Evolutionary conservation across 2,888 invertebrate species (phyloP), one percentile per base, ranked within the genome.

Genomic region (Patella pellucida): DNA sequence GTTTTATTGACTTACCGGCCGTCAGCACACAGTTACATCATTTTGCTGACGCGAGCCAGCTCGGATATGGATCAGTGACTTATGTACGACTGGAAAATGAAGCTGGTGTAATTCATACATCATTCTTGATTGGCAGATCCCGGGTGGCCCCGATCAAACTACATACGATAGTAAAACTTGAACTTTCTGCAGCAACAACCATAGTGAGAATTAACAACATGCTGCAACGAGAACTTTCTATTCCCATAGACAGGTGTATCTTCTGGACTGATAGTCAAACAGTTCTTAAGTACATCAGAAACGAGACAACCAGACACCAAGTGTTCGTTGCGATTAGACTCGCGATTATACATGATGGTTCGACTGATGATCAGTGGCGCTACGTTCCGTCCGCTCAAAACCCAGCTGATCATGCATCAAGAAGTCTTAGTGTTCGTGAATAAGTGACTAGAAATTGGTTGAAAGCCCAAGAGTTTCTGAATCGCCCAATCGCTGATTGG

Each of bases 231-330:
- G 72, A 68, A 31, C 51, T 72, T 14, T 16, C 15, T 12, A 4
- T 73, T 11, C 9, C 56, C 0, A 15, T 68, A n/a, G n/a, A 16
- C 19, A 23, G 31, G 15, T 74, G 70, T 19, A 31, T 71, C 9
- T 74, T 74, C 19, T 74, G 74, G 74, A 74, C 74, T 16, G 74
- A 74, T 31, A 70, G 70, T 31, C 68, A 31, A 14, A 71, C 68
- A 52, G 74, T 72, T 5, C 62, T 67, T 70, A 31, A 71, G 31
- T 68, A 73, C 23, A 52, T 69, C 52, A 23, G 14, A 15, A 74
- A 74, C 31, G 54, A 74, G 56, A n/a, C 27, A 15, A 51, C 74
- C 3, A n/a, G 74, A 14, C 69, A 69, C 50, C 31, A 27, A 51
- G 69, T 69, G 7, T 74, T 69, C n/a, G 69, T 74, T 7, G 69